Percentiles rank a stretch among this genome's conserved stretches.
Conservation (phyloP, 30 jellyfish, hydroid and myxozoan species). For the Catostylus mosaicus region DNA sequence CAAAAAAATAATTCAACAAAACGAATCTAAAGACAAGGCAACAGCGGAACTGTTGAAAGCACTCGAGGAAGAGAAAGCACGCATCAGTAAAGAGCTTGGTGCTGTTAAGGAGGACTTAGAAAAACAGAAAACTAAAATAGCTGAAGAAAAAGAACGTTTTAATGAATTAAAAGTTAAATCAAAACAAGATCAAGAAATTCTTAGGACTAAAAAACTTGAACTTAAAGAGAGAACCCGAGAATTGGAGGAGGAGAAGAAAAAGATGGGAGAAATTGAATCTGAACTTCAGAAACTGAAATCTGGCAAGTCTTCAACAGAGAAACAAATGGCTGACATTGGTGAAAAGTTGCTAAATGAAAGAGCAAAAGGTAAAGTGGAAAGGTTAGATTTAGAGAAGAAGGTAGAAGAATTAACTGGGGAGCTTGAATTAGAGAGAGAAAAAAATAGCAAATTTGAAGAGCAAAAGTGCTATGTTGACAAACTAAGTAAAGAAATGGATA, state of each 20-base stretch:
- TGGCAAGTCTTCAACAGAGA: conserved; percentile 41
- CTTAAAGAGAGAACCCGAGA: conserved; percentile 21
- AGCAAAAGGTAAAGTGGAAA: conserved; percentile 20
- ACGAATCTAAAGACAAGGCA: conserved; percentile 15
- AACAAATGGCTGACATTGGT: conserved; percentile 45
- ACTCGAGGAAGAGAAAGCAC: conserved; percentile 37
- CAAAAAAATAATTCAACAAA: background rate
- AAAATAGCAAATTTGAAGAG: background rate
- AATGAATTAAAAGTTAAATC: conserved; percentile 9
- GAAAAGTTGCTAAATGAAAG: conserved; percentile 48
- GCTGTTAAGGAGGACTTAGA: conserved; percentile 9
- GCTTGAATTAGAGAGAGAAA: conserved; percentile 6
- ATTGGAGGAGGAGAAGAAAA: background rate
- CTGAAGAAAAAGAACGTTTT: conserved; percentile 6
- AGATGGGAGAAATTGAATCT: background rate
- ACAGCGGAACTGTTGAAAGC: conserved; percentile 9
- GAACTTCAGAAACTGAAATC: background rate
- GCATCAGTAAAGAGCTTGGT: conserved; percentile 6
- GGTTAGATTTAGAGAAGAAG: conserved; percentile 20
- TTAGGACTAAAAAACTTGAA: conserved; percentile 22
- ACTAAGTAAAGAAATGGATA: background rate
- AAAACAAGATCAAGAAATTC: background rate
- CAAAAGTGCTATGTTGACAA: conserved; percentile 1
- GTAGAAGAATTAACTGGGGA: conserved; percentile 10
- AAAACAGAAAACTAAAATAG: background rate